Evolutionary conservation across 23 tunicate species (phyloP).

Genomic region (Halocynthia aurantium): DNA sequence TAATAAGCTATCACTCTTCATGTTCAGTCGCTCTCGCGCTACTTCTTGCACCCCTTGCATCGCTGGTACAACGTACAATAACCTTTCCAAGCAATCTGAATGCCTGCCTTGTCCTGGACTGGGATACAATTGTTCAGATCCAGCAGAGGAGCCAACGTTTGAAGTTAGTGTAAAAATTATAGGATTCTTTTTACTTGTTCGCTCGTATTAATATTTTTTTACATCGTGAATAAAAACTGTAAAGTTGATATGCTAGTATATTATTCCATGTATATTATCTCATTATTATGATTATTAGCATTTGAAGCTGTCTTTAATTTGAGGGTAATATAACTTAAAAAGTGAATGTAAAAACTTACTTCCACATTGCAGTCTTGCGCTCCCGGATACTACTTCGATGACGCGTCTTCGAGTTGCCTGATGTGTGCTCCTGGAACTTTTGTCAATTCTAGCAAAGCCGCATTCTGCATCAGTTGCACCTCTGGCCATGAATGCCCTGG

Average conservation of each 20-base stretch:
- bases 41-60: conserved; percentile 41
- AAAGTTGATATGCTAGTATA: neutral
- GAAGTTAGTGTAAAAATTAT: conserved; percentile 14
- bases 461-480: conserved; percentile 46
- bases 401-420: conserved; percentile 28
- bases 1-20: neutral
- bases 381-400: conserved; percentile 40
- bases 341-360: no score
- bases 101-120: conserved; percentile 63
- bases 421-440: conserved; percentile 67
- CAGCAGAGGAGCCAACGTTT: conserved; percentile 27
- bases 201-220: neutral
- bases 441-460: conserved; percentile 16
- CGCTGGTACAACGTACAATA: conserved; percentile 44
- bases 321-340: no score
- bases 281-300: no score
- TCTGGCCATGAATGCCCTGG: conserved; percentile 78
- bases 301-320: no score
- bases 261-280: no score
- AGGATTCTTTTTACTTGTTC: neutral
- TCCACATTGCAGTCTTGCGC: conserved; percentile 25
- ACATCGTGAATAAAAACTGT: neutral
- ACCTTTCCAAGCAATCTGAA: conserved; percentile 34
- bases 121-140: conserved; percentile 55
- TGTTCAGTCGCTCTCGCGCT: conserved; percentile 34